Base-by-base conservation (phyloP, 2,888 invertebrate genomes). In the Drymonia ruficornis region DNA sequence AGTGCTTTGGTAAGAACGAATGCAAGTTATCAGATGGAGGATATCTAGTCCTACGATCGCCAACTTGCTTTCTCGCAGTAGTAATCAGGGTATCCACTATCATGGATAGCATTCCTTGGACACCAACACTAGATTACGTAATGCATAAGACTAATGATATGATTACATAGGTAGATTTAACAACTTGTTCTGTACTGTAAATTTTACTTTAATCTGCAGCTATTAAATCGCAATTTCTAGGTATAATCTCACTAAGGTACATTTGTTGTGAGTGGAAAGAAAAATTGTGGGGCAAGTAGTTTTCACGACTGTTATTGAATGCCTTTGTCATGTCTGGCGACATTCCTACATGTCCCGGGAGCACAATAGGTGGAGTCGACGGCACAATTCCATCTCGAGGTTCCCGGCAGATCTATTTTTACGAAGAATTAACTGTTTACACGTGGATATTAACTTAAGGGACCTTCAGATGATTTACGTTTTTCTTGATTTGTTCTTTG, bases 241-340 rank as follows among this genome's bases (percentile, higher is more conserved):
- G n/a, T 13, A 36, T 36, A 36, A n/a, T n/a, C 43, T 34, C 11
- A 34, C 43, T 19, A 36, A 36, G 19, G 40, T 36, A 44, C 44
- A 44, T 31, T 31, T 50, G 44, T 45, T 40, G 29, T 45, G 38
- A 29, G n/a, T 44, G 44, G 42, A 53, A 29, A 50, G 55, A 50
- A 62, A 69, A 70, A 67, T 70, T 69, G 65, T 65, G 50, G 63
- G 63, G 59, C 58, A 61, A 59, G 59, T 64, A 61, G 56, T 67
- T 42, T 59, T 59, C 34, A 54, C 55, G 51, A 63, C 64, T 66
- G 69, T 72, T 74, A 74, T 73, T 74, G 73, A 74, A 72, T 70
- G 70, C 66, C 72, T 74, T 75, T 72, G 74, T 78, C 70, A 67
- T 72, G 72, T 74, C 67, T 61, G 63, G 45, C 45, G 23, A 54